phyloP scores from a whole-genome alignment of 2,113 vertebrate genomes.

The Nycticryphes semicollaris region DNA sequence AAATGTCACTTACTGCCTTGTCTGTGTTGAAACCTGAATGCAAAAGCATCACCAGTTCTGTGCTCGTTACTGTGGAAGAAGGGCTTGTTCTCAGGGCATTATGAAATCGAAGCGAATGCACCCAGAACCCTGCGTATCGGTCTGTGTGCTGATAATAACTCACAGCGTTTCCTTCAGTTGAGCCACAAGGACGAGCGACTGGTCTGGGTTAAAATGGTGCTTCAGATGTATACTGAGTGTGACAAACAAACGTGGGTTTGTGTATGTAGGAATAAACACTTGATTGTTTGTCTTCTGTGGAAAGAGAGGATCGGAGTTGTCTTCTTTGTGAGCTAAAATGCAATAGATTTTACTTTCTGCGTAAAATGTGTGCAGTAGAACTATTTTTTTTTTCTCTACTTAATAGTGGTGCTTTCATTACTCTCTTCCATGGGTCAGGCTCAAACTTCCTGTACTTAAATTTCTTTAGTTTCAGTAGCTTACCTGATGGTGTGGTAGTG shows the following conservation, averaged over 20 bases:
- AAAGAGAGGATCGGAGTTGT: background rate
- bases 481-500: background rate
- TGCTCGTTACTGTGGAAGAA: background rate
- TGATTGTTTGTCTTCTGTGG: background rate
- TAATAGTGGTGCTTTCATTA: background rate
- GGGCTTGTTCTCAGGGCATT: background rate
- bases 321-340: background rate
- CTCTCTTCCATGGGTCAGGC: background rate
- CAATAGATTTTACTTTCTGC: background rate
- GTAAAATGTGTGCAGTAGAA: background rate
- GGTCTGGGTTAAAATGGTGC: background rate
- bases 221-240: background rate
- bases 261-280: background rate
- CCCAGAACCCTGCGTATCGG: background rate
- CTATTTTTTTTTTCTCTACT: background rate
- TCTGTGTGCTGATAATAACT: background rate
- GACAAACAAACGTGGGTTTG: background rate
- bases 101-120: background rate
- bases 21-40: background rate
- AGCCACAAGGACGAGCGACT: background rate
- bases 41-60: background rate
- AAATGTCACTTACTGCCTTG: background rate
- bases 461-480: background rate
- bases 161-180: background rate
- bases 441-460: background rate